Evolutionary conservation across 2,888 invertebrate genomes (phyloP), one percentile per base, ranked within the genome.

Genomic region (Caenorhabditis imperialis): DNA sequence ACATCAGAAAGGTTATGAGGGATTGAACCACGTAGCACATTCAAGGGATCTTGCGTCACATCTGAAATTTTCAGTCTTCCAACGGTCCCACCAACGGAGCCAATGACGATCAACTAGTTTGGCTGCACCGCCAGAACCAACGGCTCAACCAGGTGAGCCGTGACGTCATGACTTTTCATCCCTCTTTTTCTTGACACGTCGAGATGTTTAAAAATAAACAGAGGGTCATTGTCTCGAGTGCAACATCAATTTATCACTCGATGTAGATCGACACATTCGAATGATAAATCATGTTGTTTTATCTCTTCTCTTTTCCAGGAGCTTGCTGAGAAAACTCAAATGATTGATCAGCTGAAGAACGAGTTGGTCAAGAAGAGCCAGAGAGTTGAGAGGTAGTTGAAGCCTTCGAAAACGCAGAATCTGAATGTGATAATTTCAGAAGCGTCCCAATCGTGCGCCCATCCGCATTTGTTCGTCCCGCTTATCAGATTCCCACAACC

Each of bases 111-210:
- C 79, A 82, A 33, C 48, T 82, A 18, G 72, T 81, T 25, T 84
- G 86, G 85, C 77, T 89, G 10, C 88, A 88, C 63, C 86, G 87
- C n/a, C 89, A 89, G 77, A 89, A 89, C 69, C 85, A 86, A 65
- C 83, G 84, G 51, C 84, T 89, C 18, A 88, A 87, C 30, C 83
- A 88, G 85, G 89, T 89, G 75, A 57, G 55, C 60, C 60, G 58
- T 69, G 60, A 69, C 38, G 23, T 7, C n/a, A 23, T 53, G 7
- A 48, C 40, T 23, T 58, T 30, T 57, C 45, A 25, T 25, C 44
- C 35, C 33, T 25, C 14, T 30, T 16, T 30, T 22, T 35, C 33
- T 45, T 47, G 14, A n/a, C n/a, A n/a, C 18, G 22, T 16, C 37
- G 12, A 16, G 22, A 60, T 48, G 40, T 60, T 60, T 60, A 58